Evolutionary conservation across 1,140 invertebrate genomes (phyloP), one percentile per base, ranked within the genome.

Genomic region (Cyclargus thomasi): DNA sequence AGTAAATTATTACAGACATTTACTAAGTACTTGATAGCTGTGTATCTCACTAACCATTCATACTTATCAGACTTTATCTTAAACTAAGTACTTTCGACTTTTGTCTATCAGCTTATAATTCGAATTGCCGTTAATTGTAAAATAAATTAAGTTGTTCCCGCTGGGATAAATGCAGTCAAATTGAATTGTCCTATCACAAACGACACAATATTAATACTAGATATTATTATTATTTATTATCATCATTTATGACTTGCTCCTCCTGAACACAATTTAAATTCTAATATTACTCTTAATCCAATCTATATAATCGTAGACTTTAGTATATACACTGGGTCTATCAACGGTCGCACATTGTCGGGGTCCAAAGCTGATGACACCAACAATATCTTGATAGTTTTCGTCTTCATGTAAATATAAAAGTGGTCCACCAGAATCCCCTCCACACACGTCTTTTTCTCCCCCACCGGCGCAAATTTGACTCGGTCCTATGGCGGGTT

Each of bases 291-390:
- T 74, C 53, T 69, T 74, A 57, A 93, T 93, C 93, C 93, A 94
- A 2, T 84, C 70, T 0, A 91, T 18, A 72, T 93, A 93, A 21
- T 83, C 74, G 18, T 83, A 81, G 1, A 94, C 91, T 59, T 90
- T 92, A 0, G 93, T 93, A 70, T 94, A 94, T n/a, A 94, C 88
- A 1, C 92, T 93, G 3, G 93, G 93, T 57, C 90, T 80, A 36
- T 86, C 89, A 11, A 82, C 70, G 16, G 79, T 67, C 0, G 91
- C 93, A 76, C 93, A 94, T 0, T 78, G 77, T 0, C 79, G 78
- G 0, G 91, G 77, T 11, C 93, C 93, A 76, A 92, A 94, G 69
- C 92, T 93, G 1, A 93, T 92, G 1, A 94, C 77, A 7, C 93
- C 93, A 62, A 79, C 67, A 2, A 80, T 69, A 70, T 84, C 80